Percentiles rank a stretch among this genome's conserved stretches.
Conservation (phyloP, 2,888 invertebrate species). For the Torymus texanus region DNA sequence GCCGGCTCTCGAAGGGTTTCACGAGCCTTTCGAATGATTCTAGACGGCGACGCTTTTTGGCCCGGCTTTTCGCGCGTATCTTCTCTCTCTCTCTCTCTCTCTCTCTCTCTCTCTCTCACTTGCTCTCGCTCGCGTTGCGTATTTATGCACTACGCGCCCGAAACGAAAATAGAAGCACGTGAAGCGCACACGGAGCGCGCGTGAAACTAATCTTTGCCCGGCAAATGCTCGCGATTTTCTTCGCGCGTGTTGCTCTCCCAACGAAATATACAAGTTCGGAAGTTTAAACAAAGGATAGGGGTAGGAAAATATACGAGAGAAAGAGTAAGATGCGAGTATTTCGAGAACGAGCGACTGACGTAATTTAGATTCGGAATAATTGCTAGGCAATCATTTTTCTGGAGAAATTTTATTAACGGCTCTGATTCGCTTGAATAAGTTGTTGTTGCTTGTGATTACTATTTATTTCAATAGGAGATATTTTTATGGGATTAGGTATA, state of each 20-base stretch:
- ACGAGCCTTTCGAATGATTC: constrained; percentile 33
- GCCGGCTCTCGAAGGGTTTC: constrained; percentile 25
- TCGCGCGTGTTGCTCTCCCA: background rate
- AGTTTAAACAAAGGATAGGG: background rate
- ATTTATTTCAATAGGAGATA: no score
- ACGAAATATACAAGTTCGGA: constrained; percentile 1
- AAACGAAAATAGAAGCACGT: constrained; percentile 60
- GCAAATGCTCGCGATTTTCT: background rate
- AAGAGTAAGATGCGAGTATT: no score
- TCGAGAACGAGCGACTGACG: no score
- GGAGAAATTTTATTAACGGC: no score
- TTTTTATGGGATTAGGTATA: no score
- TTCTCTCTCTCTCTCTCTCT: background rate
- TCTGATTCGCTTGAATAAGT: no score
- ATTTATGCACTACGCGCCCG: constrained; percentile 8
- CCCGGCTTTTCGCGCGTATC: constrained; percentile 14
- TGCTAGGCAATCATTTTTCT: no score
- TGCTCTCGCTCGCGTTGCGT: background rate
- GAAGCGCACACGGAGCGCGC: constrained; percentile 58
- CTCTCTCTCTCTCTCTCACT: no score
- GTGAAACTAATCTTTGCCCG: constrained; percentile 56
- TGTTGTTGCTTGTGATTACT: no score
- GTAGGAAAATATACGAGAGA: constrained; percentile 1
- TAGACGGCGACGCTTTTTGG: constrained; percentile 24
- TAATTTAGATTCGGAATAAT: no score